A percentile compares a stretch with the other conserved stretches of the same genome.
phyloP scores from a whole-genome alignment of 2,797 vertebrate species.

The Hoplostethus mediterraneus region DNA sequence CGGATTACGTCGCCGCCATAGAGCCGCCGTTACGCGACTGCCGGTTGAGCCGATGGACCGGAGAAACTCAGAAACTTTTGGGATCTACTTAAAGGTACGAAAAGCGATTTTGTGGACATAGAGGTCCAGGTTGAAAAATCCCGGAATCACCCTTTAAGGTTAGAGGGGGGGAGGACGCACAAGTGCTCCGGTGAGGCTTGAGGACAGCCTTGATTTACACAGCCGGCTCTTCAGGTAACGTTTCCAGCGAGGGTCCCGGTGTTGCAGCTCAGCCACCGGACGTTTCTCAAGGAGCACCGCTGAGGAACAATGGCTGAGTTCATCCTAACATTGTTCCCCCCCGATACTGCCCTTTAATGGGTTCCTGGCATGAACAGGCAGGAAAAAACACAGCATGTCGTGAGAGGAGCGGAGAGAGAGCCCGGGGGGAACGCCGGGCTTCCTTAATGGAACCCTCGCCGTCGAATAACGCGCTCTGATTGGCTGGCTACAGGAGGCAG shows the following conservation, averaged over 20 bases:
- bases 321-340: constrained; percentile 76
- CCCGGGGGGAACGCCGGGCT: constrained; percentile 69
- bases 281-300: constrained; percentile 54
- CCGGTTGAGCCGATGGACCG: too few relatives aligned
- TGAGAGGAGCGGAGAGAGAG: constrained; percentile 67
- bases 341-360: constrained; percentile 71
- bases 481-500: constrained; percentile 74
- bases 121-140: too few relatives aligned
- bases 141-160: too few relatives aligned
- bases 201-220: constrained; percentile 14
- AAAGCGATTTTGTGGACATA: too few relatives aligned
- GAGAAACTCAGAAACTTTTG: too few relatives aligned
- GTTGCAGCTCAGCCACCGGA: constrained; percentile 29
- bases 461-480: constrained; percentile 53
- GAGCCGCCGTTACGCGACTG: too few relatives aligned
- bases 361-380: constrained; percentile 81
- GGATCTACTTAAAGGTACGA: too few relatives aligned
- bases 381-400: constrained; percentile 79
- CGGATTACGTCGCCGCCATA: too few relatives aligned
- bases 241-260: constrained; percentile 1
- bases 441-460: constrained; percentile 76
- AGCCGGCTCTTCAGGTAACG: constrained; percentile 28
- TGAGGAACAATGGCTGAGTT: constrained; percentile 72
- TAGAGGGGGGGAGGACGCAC: neutral
- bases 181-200: constrained; percentile 1